Evolutionary conservation across 2,797 vertebrate genomes (phyloP), one percentile per base, ranked within the genome.

Genomic region (Pelodytes ibericus): DNA sequence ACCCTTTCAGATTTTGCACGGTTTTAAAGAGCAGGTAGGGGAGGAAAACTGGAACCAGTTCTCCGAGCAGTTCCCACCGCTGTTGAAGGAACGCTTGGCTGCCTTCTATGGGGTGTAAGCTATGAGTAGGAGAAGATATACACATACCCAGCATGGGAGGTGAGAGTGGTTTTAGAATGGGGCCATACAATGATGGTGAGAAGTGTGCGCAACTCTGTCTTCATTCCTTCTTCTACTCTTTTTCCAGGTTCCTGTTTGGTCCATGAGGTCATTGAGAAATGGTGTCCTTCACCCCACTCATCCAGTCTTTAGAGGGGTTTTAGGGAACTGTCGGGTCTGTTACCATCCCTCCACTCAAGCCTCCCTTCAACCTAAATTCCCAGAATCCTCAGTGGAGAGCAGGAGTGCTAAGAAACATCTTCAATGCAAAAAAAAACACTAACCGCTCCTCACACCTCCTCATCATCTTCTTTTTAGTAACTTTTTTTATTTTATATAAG

Each of bases 11-110:
- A 96, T 97, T 86, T 90, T 98, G 62, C 96, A 98, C 0, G 95
- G 96, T 49, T 96, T 98, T 87, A 98, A 96, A 89, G 95, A 96
- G 82, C 96, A 98, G 86, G 96, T 97, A 0, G 96, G 96, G 0
- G 95, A 96, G 86, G 95, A 98, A 75, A 98, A 96, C 88, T 98
- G 96, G 96, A 95, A 95, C 83, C 96, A 98, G 89, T 97, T 98
- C 80, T 96, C 96, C 0, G 96, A 98, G 88, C 96, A 98, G 91
- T 96, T 98, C 84, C 96, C 96, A 0, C 95, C 95, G 0, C 90
- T 96, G 86, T 92, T 98, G 81, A 98, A 98, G 89, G 96, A 98
- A 82, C 90, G 96, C 83, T 91, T 97, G 88, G 94, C 94, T 61
- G 96, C 95, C 51, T 96, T 96, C 88, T 98, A 97, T 0, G 95